Percentiles rank a stretch among this genome's conserved stretches.
These are phyloP conservation scores for Lampropteryx suffumata DNA, from an alignment of 2,888 invertebrate species.

Conservation along the genomic window DNA sequence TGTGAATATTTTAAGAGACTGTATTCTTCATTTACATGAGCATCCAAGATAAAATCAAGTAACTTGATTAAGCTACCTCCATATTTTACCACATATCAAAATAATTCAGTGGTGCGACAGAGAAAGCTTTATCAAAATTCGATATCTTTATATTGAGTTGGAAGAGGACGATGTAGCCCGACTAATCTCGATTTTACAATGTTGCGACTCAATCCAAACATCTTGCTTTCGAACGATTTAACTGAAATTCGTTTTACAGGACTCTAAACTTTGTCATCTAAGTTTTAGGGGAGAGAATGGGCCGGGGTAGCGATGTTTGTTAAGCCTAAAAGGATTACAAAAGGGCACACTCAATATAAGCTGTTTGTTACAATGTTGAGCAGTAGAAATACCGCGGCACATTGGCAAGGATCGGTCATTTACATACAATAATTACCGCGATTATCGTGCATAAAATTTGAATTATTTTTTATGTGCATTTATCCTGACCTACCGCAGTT, in stretches of 20 bases:
- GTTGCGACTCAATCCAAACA: slow-evolving; percentile 71
- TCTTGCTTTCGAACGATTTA: slow-evolving; percentile 43
- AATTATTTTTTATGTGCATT: slow-evolving; percentile 39
- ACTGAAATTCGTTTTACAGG: slow-evolving; percentile 24
- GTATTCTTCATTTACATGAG: slow-evolving; percentile 7
- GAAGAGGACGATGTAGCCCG: slow-evolving; percentile 69
- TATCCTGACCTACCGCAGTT: slow-evolving; percentile 56
- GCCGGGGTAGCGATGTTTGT: slow-evolving; percentile 21
- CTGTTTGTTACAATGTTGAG: slow-evolving; percentile 62
- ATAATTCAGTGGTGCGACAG: slow-evolving; percentile 49
- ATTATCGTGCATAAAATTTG: slow-evolving; percentile 48
- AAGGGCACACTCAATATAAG: slow-evolving; percentile 50
- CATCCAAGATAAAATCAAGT: slow-evolving; percentile 8
- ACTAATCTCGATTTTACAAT: slow-evolving; percentile 76
- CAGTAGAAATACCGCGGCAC: slow-evolving; percentile 48
- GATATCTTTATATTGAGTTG: slow-evolving; percentile 76
- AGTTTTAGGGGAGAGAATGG: slow-evolving; percentile 37
- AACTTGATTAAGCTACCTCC: slow-evolving; percentile 1
- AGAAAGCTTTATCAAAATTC: slow-evolving; percentile 72
- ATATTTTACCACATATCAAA: slow-evolving; percentile 29
- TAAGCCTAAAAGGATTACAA: slow-evolving; percentile 28
- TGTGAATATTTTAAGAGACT: slow-evolving; percentile 1
- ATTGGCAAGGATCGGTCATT: slow-evolving; percentile 48
- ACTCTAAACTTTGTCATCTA: slow-evolving; percentile 34
- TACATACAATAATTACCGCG: slow-evolving; percentile 17